A percentile compares a stretch with the other conserved stretches of the same genome.
Conservation (phyloP, 2,888 invertebrate species). For the Lycophotia porphyrea region DNA sequence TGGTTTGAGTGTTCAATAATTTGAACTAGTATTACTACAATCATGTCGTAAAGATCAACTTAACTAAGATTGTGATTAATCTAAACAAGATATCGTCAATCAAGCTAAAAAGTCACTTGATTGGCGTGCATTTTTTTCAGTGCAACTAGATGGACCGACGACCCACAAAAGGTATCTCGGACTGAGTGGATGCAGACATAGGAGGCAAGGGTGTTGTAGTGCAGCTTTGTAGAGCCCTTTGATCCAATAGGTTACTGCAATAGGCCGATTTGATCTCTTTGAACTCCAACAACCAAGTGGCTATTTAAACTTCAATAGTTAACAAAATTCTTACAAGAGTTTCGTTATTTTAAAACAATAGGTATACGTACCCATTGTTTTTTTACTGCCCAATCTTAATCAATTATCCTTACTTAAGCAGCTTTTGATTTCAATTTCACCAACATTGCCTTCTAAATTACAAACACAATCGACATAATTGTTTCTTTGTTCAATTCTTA, state of each 20-base stretch:
- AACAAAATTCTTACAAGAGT: neutral
- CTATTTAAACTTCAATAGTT: neutral
- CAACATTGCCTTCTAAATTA: slow-evolving; percentile 39
- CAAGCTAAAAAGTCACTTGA: no score
- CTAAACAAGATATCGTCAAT: no score
- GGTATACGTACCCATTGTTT: neutral
- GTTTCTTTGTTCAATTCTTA: slow-evolving; percentile 25
- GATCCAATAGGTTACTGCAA: neutral
- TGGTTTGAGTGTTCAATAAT: no score
- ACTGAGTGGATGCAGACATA: neutral
- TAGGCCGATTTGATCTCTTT: neutral
- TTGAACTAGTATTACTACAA: no score
- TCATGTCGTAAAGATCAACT: no score
- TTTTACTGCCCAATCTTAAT: neutral
- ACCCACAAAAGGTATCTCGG: no score
- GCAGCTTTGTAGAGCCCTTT: neutral
- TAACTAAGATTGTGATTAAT: no score
- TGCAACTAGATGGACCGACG: neutral
- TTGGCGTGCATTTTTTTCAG: no score
- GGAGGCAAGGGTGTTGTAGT: neutral
- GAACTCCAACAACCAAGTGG: neutral
- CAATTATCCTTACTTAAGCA: slow-evolving; percentile 6
- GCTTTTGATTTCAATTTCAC: slow-evolving; percentile 18
- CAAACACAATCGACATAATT: slow-evolving; percentile 27
- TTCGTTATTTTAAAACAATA: neutral